These are phyloP conservation scores for Porites divaricata DNA, from an alignment of 92 coral and sea anemone species.

Conservation along the genomic window DNA sequence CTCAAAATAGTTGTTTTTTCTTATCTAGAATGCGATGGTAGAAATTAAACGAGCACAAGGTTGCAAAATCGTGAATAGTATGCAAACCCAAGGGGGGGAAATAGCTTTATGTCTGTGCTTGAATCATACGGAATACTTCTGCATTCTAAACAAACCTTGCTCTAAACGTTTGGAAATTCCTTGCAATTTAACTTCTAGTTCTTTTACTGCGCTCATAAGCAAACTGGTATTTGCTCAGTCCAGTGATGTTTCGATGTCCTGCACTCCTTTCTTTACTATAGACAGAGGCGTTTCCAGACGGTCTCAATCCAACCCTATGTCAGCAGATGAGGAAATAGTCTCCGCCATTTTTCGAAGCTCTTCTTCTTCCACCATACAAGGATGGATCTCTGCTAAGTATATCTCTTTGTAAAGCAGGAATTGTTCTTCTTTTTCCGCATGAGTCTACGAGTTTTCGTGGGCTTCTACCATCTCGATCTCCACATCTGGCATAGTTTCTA, in stretches of 20 bases:
- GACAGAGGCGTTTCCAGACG: not conserved
- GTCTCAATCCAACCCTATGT: constrained; percentile 27
- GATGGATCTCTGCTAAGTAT: constrained; percentile 21
- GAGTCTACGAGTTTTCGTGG: constrained; percentile 9
- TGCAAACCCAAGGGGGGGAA: not conserved
- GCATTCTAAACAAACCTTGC: constrained; percentile 20
- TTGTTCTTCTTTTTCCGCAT: constrained; percentile 27
- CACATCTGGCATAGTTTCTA: not conserved
- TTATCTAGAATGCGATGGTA: not conserved
- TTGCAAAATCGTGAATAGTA: too few relatives aligned
- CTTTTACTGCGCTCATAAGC: constrained; percentile 2
- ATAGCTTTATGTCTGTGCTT: too few relatives aligned
- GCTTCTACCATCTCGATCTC: not conserved
- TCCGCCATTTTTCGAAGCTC: constrained; percentile 9
- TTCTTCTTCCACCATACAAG: constrained; percentile 14
- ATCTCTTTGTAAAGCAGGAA: constrained; percentile 46
- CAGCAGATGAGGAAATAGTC: not conserved
- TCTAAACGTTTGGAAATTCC: constrained; percentile 8
- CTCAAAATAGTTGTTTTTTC: not conserved
- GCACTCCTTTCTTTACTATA: constrained; percentile 7
- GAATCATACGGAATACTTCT: not conserved
- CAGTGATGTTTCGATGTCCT: constrained; percentile 2
- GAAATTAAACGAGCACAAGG: not conserved
- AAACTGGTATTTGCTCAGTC: constrained; percentile 25
- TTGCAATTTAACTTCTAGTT: not conserved